Evolutionary conservation across 1,140 invertebrate genomes (phyloP), one percentile per base, ranked within the genome.

Genomic region (Aplysia californica): DNA sequence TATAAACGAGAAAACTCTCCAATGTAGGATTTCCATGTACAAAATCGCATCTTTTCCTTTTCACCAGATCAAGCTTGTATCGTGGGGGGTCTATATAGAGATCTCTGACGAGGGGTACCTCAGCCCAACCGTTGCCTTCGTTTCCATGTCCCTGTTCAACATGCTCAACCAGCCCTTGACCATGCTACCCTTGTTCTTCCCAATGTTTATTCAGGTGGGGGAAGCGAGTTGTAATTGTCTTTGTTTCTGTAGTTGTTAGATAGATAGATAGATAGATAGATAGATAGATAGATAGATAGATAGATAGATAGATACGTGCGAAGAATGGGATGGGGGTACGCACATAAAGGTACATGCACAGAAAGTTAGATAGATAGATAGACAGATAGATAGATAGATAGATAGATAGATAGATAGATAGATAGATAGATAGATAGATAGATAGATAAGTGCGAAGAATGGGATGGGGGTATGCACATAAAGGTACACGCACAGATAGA

Each of bases 121-220:
- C 85, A 94, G 96, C 88, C 94, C 96, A 81, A 92, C 93, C 87
- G 96, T 92, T 84, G 97, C 91, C 80, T 99, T 99, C 91, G 97
- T 98, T 79, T 96, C 97, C 80, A 92, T 99, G 80, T 95, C 97
- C 87, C 93, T 99, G 84, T 98, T 99, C 92, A 98, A 98, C 91
- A 96, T 98, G 83, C 93, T 99, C 80, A 93, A 96, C 88, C 96
- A 97, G 89, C 96, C 97, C 82, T 91, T 93, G 61, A 85, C 83
- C 39, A 86, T 91, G 29, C 80, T 93, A 56, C 91, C 74, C 4
- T 39, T 69, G 31, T 58, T 76, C 31, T 77, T 80, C 29, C 65
- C 75, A 38, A 65, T 64, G 26, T 50, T 76, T 6, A 44, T 80
- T 26, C 78, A 80, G 74, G 78, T 80, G 76, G 83, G 68, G 29